Conservation (phyloP, 2,113 vertebrate species). For the Notarius quadriscutis region DNA sequence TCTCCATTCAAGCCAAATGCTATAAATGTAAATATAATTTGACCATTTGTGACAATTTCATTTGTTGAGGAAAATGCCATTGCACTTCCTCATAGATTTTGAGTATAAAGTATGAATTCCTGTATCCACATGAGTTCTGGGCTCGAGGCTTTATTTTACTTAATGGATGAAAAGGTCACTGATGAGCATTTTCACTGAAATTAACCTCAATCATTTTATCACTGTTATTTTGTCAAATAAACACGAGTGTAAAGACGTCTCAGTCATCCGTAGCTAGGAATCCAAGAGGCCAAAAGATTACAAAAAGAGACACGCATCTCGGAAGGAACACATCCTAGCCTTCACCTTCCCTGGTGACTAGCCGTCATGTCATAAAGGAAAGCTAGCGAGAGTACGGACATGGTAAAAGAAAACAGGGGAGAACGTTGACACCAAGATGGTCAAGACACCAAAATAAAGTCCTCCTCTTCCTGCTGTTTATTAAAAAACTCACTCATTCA, state of each 20-base stretch:
- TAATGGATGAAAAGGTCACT: neutral
- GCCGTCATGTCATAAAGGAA: neutral
- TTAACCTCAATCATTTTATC: neutral
- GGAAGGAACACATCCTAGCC: neutral
- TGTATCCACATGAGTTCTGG: neutral
- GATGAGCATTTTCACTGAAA: neutral
- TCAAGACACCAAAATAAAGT: neutral
- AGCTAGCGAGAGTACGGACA: neutral
- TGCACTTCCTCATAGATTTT: neutral
- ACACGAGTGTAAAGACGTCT: neutral
- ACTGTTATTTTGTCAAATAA: neutral
- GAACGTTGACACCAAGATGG: neutral
- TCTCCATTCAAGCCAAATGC: neutral
- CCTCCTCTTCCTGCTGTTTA: neutral
- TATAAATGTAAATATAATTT: neutral
- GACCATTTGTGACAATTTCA: neutral
- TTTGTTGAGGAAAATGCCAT: neutral
- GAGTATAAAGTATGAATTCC: neutral
- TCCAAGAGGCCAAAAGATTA: constrained; percentile 2
- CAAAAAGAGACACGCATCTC: neutral
- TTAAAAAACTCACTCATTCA: neutral
- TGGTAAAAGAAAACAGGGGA: neutral
- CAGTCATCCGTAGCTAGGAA: neutral
- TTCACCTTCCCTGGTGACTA: neutral
- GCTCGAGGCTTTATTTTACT: neutral